phyloP scores from a whole-genome alignment of 2,888 invertebrate genomes.

The Drosophila austrosaltans region DNA sequence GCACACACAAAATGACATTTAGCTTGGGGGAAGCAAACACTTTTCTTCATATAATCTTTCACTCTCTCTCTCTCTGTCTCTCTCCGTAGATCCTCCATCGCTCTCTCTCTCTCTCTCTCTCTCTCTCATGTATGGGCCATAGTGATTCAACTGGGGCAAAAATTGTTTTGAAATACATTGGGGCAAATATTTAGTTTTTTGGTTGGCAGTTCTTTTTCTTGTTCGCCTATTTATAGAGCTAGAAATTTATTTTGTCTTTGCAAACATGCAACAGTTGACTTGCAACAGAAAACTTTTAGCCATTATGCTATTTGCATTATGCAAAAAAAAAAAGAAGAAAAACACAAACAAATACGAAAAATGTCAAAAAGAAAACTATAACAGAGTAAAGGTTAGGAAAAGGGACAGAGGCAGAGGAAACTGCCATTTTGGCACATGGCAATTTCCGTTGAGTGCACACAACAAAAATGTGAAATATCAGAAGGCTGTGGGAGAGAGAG shows the following conservation, averaged over 20 bases:
- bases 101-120: too few relatives aligned
- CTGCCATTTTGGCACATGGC: constrained; percentile 70
- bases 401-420: constrained; percentile 36
- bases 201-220: constrained; percentile 13
- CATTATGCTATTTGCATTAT: constrained; percentile 60
- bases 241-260: constrained; percentile 16
- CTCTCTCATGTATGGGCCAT: constrained; percentile 1
- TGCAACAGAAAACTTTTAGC: constrained; percentile 44
- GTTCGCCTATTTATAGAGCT: constrained; percentile 13
- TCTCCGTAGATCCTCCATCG: too few relatives aligned
- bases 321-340: constrained; percentile 45
- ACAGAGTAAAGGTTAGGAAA: constrained; percentile 5
- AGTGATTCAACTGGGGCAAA: constrained; percentile 42
- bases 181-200: constrained; percentile 46
- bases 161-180: constrained; percentile 71
- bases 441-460: constrained; percentile 71
- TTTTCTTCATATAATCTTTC: neutral
- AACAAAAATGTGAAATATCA: constrained; percentile 57
- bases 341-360: constrained; percentile 44
- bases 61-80: neutral
- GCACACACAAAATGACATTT: constrained; percentile 67
- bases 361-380: constrained; percentile 56
- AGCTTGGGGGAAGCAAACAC: constrained; percentile 47
- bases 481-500: constrained; percentile 17
- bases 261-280: constrained; percentile 58